Evolutionary conservation across 2,797 vertebrate genomes (phyloP), one percentile per base, ranked within the genome.

Genomic region (Carcharodon carcharias): DNA sequence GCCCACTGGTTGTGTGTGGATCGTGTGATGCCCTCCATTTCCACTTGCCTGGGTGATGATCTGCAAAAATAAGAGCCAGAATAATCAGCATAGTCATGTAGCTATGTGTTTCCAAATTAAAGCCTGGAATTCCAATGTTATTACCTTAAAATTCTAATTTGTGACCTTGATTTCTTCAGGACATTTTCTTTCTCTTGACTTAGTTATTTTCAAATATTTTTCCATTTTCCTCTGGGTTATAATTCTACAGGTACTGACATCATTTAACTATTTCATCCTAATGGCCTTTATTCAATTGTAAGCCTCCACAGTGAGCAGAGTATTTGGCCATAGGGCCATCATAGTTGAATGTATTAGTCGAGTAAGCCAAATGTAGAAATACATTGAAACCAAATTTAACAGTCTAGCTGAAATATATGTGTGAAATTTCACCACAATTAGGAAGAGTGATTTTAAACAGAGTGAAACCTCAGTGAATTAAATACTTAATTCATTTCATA

Each of bases 1-100:
- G 94, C 67, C 67, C n/a, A 95, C 67, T 35, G 69, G 94, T 73
- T 95, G 94, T 0, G 98, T 98, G 67, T 97, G 98, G 97, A 99
- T 97, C 96, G 98, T 97, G 1, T 82, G 98, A 71, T 98, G 99
- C 31, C 98, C 98, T 97, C 99, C 98, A 96, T 98, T 98, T 0
- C 98, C 4, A 11, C 99, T 99, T 14, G 98, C 99, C 97, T 99
- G 99, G 28, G 98, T 98, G 97, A 99, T 98, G 14, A 99, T 99
- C 99, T 99, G 95, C 67, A 97, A 97, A 97, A 96, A 97, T 1
- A 97, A 80, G 18, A 11, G 96, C 96, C 96, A 96, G 8, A 65
- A 95, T 58, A 96, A 96, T 95, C 95, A 96, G 28, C 40, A 0
- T 71, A 96, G 91, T 85, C 96, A 96, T 96, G 96, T 18, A 85